phyloP scores from a whole-genome alignment of 1,140 invertebrate species.

The Drosophila pallidifrons region DNA sequence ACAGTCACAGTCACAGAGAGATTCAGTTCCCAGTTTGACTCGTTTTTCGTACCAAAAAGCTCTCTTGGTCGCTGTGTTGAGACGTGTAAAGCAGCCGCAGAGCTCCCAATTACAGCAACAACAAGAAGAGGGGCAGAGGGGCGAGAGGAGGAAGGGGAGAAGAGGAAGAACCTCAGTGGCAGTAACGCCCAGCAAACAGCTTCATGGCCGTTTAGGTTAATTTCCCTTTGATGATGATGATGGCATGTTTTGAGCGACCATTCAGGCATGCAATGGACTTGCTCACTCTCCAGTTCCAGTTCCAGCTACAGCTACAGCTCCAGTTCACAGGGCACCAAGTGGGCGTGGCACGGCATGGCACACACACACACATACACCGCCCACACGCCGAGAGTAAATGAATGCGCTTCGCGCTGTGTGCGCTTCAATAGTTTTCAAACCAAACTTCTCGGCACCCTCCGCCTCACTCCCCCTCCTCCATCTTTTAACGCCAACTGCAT shows the following conservation, averaged over 20 bases:
- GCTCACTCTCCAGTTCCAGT: slow-evolving; percentile 45
- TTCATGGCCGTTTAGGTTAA: slow-evolving; percentile 81
- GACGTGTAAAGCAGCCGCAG: slow-evolving; percentile 49
- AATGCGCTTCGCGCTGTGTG: slow-evolving; percentile 59
- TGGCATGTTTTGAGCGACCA: slow-evolving; percentile 79
- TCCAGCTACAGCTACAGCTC: background rate
- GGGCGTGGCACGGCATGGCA: background rate
- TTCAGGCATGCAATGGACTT: slow-evolving; percentile 78
- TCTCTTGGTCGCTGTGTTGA: slow-evolving; percentile 14
- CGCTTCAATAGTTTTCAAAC: slow-evolving; percentile 73
- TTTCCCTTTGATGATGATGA: slow-evolving; percentile 80
- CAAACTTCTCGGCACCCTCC: slow-evolving; percentile 27
- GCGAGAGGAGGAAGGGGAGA: background rate
- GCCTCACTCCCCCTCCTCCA: background rate
- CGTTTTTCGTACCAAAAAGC: slow-evolving; percentile 4
- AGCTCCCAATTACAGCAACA: slow-evolving; percentile 39
- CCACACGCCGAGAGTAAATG: slow-evolving; percentile 52
- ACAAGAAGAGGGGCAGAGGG: background rate
- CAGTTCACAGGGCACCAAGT: slow-evolving; percentile 35
- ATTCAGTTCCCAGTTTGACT: slow-evolving; percentile 19
- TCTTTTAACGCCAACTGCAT: slow-evolving; percentile 5
- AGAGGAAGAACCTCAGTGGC: slow-evolving; percentile 30
- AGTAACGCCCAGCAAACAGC: slow-evolving; percentile 58
- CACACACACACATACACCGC: background rate
- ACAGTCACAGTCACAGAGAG: slow-evolving; percentile 33